Conservation (phyloP, 2,797 vertebrate species). For the Chelidonichthys spinosus region DNA sequence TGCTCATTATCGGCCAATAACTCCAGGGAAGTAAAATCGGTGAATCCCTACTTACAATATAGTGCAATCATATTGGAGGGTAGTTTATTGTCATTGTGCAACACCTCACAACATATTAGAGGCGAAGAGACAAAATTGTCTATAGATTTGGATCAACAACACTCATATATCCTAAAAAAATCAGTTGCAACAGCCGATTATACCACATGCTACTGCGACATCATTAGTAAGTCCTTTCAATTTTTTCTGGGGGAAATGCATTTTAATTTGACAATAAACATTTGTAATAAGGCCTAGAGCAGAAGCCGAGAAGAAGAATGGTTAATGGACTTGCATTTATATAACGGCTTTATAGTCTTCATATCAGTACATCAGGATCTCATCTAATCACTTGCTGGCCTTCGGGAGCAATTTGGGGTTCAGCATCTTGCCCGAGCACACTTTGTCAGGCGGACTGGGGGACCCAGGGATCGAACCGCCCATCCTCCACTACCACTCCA, state of each 20-base stretch:
- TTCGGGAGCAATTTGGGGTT: no score
- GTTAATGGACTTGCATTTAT: no score
- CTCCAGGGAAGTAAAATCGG: neutral
- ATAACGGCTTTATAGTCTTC: no score
- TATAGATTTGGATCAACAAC: neutral
- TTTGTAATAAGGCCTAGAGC: neutral
- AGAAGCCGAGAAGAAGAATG: neutral
- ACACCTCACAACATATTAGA: no score
- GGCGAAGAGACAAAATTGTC: neutral
- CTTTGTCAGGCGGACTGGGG: no score
- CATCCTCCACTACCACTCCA: no score
- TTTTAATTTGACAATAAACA: neutral
- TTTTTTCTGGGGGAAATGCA: neutral
- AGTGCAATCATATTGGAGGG: neutral
- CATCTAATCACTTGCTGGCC: no score
- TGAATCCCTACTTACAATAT: neutral
- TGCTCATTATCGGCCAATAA: no score
- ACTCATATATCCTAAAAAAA: neutral
- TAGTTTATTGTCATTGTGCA: neutral
- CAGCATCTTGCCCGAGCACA: no score
- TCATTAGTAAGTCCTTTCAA: neutral
- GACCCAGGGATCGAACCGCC: no score
- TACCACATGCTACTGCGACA: neutral
- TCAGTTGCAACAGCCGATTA: neutral
- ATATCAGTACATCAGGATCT: no score